These are phyloP conservation scores for Phaethon lepturus DNA, from an alignment of 2,113 vertebrate species.

Conservation along the genomic window DNA sequence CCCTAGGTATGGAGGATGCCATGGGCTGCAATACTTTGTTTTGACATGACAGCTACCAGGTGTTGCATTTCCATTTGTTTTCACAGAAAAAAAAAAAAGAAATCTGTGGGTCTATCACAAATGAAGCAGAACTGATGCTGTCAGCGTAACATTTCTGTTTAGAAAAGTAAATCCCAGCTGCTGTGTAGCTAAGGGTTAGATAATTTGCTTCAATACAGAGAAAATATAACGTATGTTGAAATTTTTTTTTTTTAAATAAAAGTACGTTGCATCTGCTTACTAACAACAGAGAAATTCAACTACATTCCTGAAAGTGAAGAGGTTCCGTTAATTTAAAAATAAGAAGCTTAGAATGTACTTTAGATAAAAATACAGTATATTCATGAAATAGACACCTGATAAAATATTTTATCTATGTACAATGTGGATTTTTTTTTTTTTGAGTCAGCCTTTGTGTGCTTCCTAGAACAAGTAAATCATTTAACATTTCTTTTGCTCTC, in stretches of 20 bases:
- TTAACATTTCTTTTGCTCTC: background rate
- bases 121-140: slow-evolving; percentile 74
- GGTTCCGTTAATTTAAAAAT: background rate
- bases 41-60: slow-evolving; percentile 60
- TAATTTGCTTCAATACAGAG: background rate
- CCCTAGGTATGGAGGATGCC: slow-evolving; percentile 1
- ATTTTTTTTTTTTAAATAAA: background rate
- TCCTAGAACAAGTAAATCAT: background rate
- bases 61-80: slow-evolving; percentile 61
- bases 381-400: background rate
- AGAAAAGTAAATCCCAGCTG: slow-evolving; percentile 65
- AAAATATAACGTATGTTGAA: background rate
- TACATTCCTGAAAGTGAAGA: background rate
- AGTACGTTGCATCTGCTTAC: background rate
- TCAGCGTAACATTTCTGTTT: slow-evolving; percentile 40
- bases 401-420: background rate
- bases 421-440: background rate
- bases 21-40: slow-evolving; percentile 23
- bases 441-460: background rate
- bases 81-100: background rate
- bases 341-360: background rate
- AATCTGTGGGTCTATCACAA: slow-evolving; percentile 31
- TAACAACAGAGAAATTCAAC: background rate
- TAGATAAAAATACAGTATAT: background rate
- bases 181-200: slow-evolving; percentile 20